A percentile compares a stretch with the other conserved stretches of the same genome.
These are phyloP conservation scores for Mesoligia furuncula DNA, from an alignment of 2,888 invertebrate species.

Conservation along the genomic window DNA sequence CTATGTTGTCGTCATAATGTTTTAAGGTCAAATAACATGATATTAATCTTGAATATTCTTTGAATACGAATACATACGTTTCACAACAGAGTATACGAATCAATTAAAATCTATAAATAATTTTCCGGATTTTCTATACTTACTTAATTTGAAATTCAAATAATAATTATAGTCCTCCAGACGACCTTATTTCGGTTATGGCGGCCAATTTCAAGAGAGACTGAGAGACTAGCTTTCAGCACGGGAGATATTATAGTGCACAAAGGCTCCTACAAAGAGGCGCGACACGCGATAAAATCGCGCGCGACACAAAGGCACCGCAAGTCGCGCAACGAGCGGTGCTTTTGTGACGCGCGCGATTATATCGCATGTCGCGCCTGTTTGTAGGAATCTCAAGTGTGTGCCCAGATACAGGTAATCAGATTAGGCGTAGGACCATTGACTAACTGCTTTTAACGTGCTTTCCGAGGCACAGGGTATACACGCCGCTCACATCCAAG, in stretches of 20 bases:
- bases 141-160: not conserved
- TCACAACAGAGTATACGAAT: not conserved
- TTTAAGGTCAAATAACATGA: slow-evolving; percentile 5
- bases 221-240: not conserved
- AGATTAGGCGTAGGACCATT: not conserved
- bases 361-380: no score
- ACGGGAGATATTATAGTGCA: no score
- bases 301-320: no score
- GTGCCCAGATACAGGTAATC: no score
- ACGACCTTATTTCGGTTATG: not conserved
- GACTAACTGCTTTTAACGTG: no score
- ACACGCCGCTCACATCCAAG: not conserved
- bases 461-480: not conserved
- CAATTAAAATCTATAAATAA: slow-evolving; percentile 20
- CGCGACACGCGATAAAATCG: no score
- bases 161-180: not conserved
- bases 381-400: no score
- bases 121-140: not conserved
- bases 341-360: no score
- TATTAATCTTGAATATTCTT: slow-evolving; percentile 15
- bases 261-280: no score
- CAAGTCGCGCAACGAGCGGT: no score
- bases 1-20: not conserved
- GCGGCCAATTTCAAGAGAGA: not conserved
- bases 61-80: slow-evolving; percentile 2